phyloP scores from a whole-genome alignment of 2,797 vertebrate genomes.

The Dicrostonyx torquatus region DNA sequence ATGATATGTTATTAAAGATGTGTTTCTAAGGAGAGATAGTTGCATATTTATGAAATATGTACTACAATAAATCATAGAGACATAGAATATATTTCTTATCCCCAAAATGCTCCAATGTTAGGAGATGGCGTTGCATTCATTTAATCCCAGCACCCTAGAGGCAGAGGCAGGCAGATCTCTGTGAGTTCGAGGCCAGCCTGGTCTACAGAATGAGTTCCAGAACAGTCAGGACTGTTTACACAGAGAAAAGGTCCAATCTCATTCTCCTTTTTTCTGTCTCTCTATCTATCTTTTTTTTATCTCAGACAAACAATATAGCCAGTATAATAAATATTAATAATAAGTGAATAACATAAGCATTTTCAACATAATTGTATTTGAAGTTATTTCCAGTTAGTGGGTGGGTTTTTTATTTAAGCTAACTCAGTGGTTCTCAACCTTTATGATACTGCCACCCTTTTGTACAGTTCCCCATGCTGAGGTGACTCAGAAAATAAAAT shows the following conservation, averaged over 20 bases:
- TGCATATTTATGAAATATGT: background rate
- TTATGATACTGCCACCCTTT: background rate
- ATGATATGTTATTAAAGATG: background rate
- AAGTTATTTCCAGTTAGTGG: background rate
- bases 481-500: background rate
- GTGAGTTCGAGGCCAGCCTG: no score
- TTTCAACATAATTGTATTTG: background rate
- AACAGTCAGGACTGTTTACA: no score
- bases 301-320: background rate
- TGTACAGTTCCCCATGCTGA: background rate
- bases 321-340: background rate
- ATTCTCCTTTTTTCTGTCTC: background rate
- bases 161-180: no score
- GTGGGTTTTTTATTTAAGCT: background rate
- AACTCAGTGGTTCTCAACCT: background rate
- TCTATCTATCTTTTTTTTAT: background rate
- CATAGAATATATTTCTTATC: background rate
- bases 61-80: background rate
- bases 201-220: no score
- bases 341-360: background rate
- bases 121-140: no score
- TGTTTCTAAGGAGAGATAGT: background rate
- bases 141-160: no score
- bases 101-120: background rate
- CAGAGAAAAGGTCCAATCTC: no score